phyloP scores from a whole-genome alignment of 2,113 vertebrate species.

The Tinamus guttatus region DNA sequence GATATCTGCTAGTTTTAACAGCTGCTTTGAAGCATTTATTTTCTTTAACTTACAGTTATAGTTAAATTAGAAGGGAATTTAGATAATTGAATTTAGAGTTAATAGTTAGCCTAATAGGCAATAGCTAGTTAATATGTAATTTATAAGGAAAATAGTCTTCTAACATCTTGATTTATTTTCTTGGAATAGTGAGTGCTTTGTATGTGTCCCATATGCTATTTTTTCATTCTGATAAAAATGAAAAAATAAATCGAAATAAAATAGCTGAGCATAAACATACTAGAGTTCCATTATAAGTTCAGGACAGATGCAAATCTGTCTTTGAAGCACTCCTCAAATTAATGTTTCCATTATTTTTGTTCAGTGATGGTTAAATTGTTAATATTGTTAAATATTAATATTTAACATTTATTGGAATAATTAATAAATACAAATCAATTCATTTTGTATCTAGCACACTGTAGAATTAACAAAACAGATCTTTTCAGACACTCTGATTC shows the following conservation, averaged over 20 bases:
- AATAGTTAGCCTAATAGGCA: no score
- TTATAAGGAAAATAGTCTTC: neutral
- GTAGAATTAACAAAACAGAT: neutral
- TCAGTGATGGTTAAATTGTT: neutral
- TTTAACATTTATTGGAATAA: neutral
- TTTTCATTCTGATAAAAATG: neutral
- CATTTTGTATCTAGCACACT: neutral
- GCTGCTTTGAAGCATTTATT: neutral
- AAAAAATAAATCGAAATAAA: neutral
- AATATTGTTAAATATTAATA: neutral
- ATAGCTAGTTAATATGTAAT: no score
- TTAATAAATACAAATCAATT: neutral
- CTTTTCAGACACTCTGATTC: neutral
- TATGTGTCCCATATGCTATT: neutral
- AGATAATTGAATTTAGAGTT: no score
- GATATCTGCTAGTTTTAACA: neutral
- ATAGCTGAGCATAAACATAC: neutral
- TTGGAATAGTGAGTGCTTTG: neutral
- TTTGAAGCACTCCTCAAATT: neutral
- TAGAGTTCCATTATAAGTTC: neutral
- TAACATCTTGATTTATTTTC: constrained; percentile 1
- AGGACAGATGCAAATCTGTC: neutral
- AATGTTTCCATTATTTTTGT: neutral
- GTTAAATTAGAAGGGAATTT: neutral
- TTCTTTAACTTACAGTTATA: neutral